Conservation (phyloP, 1,140 invertebrate species). For the Matsumurasca onukii region DNA sequence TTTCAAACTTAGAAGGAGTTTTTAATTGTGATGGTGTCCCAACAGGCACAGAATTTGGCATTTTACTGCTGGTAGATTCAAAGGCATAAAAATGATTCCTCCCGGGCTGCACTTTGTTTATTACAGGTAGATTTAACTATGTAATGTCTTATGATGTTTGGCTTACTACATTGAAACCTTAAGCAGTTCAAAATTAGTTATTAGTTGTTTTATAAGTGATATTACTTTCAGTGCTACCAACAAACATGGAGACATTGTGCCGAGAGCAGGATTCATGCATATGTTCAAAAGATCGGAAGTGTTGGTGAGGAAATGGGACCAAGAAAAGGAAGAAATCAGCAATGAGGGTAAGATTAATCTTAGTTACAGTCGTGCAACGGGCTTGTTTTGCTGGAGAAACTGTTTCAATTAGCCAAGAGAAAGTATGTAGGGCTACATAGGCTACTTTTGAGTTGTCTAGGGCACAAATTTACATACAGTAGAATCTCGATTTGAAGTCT, state of each 20-base stretch:
- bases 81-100: conserved; percentile 98
- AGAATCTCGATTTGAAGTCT: no score
- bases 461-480: no score
- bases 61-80: conserved; percentile 91
- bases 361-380: background rate
- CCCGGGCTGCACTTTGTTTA: conserved; percentile 94
- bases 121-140: conserved; percentile 70
- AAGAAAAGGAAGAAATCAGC: conserved; percentile 65
- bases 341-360: conserved; percentile 48
- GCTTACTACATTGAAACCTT: no score
- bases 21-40: conserved; percentile 81
- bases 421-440: background rate
- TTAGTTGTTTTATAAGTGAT: conserved; percentile 30
- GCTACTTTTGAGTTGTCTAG: no score
- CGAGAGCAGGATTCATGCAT: conserved; percentile 88
- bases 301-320: conserved; percentile 85
- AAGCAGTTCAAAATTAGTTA: no score
- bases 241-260: conserved; percentile 58
- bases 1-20: conserved; percentile 76
- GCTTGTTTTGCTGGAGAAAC: conserved; percentile 42
- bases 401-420: background rate
- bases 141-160: no score
- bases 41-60: conserved; percentile 89
- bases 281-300: conserved; percentile 81
- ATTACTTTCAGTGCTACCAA: conserved; percentile 55